These are phyloP conservation scores for Phthorimaea operculella DNA, from an alignment of 1,140 invertebrate genomes.

Conservation along the genomic window DNA sequence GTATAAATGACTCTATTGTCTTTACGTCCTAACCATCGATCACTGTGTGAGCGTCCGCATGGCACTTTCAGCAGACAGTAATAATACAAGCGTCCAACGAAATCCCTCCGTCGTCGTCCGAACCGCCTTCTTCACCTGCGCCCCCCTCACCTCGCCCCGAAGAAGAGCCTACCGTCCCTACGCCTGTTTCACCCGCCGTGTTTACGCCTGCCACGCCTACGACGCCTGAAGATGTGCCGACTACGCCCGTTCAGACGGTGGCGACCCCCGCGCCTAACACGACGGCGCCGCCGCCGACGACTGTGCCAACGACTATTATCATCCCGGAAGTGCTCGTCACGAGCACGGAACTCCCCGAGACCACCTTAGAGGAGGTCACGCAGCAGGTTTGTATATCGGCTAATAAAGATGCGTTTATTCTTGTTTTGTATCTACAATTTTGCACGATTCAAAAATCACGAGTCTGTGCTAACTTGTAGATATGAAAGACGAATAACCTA, in stretches of 20 bases:
- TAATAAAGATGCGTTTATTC: not conserved
- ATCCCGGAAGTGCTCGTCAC: constrained; percentile 14
- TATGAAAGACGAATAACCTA: no score
- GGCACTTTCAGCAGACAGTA: constrained; percentile 65
- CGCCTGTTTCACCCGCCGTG: constrained; percentile 25
- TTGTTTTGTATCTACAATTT: not conserved
- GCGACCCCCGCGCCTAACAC: constrained; percentile 21
- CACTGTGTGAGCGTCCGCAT: constrained; percentile 61
- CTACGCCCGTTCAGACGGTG: constrained; percentile 23
- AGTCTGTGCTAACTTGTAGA: no score
- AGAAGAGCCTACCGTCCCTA: constrained; percentile 20
- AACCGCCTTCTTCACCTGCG: constrained; percentile 26
- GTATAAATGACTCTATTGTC: not conserved
- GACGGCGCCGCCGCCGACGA: constrained; percentile 17
- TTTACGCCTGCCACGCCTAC: constrained; percentile 22
- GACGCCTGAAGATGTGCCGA: constrained; percentile 30
- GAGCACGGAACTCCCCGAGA: constrained; percentile 31
- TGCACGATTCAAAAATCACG: not conserved
- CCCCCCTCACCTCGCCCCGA: constrained; percentile 14
- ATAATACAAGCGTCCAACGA: constrained; percentile 56
- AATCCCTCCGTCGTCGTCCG: constrained; percentile 35
- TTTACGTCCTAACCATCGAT: constrained; percentile 20
- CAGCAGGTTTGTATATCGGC: constrained; percentile 40
- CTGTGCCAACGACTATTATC: constrained; percentile 22
- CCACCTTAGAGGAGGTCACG: constrained; percentile 43